These are phyloP conservation scores for Alosa alosa DNA, from an alignment of 2,113 vertebrate species.

Conservation along the genomic window DNA sequence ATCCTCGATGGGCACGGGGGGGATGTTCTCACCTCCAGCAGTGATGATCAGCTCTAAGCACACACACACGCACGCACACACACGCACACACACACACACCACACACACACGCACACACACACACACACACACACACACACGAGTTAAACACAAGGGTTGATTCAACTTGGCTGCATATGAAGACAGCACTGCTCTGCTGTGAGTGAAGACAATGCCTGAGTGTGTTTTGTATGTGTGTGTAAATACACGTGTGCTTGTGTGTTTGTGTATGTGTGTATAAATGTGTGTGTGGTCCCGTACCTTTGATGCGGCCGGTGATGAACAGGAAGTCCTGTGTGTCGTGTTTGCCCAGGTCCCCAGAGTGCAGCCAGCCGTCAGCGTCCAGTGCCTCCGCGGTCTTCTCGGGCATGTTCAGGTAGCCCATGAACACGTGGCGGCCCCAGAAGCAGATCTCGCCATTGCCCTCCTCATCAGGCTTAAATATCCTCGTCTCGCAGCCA, in stretches of 20 bases:
- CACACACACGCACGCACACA: slow-evolving; percentile 18
- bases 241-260: background rate
- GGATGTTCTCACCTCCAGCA: slow-evolving; percentile 85
- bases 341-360: slow-evolving; percentile 83
- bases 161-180: background rate
- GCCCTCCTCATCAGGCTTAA: slow-evolving; percentile 70
- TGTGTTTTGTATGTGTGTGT: background rate
- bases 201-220: background rate
- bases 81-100: slow-evolving; percentile 3
- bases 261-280: background rate
- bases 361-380: slow-evolving; percentile 86
- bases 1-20: slow-evolving; percentile 83
- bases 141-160: background rate
- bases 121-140: too few species aligned
- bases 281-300: slow-evolving; percentile 57
- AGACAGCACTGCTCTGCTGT: background rate
- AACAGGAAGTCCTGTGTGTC: slow-evolving; percentile 82
- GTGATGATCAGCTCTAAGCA: slow-evolving; percentile 89
- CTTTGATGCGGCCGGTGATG: slow-evolving; percentile 92
- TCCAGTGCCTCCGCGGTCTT: slow-evolving; percentile 81
- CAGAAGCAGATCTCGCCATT: slow-evolving; percentile 86
- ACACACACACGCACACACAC: background rate
- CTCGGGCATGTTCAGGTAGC: slow-evolving; percentile 82
- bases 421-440: slow-evolving; percentile 93
- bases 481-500: slow-evolving; percentile 79